These are phyloP conservation scores for Belonocnema kinseyi DNA, from an alignment of 1,140 invertebrate species.

Conservation along the genomic window DNA sequence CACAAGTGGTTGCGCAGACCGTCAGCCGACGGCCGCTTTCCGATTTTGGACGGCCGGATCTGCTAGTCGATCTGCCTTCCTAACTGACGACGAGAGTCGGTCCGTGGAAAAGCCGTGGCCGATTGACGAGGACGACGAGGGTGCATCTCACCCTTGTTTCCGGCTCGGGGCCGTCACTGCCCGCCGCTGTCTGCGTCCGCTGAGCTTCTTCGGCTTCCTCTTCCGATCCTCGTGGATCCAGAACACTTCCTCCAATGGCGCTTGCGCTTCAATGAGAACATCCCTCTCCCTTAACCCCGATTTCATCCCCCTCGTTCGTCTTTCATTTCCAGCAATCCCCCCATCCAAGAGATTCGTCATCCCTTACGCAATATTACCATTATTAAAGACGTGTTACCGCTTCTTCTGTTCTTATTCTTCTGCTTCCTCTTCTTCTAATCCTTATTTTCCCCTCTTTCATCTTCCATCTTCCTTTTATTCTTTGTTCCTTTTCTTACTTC, in stretches of 20 bases:
- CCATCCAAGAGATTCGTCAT: conserved; percentile 2
- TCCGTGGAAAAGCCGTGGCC: conserved; percentile 64
- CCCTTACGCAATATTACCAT: conserved; percentile 24
- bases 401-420: conserved; percentile 4
- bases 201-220: conserved; percentile 66
- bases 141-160: conserved; percentile 67
- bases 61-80: conserved; percentile 52
- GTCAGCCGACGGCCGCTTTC: conserved; percentile 41
- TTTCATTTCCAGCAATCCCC: conserved; percentile 36
- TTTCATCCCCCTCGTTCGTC: conserved; percentile 45
- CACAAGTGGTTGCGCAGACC: conserved; percentile 50
- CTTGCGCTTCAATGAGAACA: conserved; percentile 56
- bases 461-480: too few species aligned
- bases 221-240: conserved; percentile 66
- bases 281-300: conserved; percentile 48
- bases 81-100: conserved; percentile 57
- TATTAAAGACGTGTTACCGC: conserved; percentile 10
- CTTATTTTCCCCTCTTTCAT: neutral
- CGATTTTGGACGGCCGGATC: conserved; percentile 39
- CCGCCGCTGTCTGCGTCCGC: conserved; percentile 65
- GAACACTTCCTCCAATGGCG: conserved; percentile 54
- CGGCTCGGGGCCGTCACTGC: conserved; percentile 65
- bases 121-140: conserved; percentile 64
- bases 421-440: neutral
- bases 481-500: too few species aligned